These are phyloP conservation scores for Agriotes lineatus DNA, from an alignment of 2,888 invertebrate species.

Conservation along the genomic window DNA sequence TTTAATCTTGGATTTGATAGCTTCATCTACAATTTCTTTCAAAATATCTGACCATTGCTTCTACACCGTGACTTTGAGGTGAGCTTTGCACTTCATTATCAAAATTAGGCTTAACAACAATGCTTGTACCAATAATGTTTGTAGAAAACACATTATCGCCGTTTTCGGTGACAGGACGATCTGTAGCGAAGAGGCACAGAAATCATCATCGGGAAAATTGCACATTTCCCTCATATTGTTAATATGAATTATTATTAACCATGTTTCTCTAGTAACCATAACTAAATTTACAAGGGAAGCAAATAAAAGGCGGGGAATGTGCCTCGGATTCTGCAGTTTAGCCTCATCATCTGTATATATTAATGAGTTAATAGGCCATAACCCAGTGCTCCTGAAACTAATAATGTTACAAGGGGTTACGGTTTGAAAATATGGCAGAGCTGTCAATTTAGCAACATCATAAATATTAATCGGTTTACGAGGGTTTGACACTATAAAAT, in stretches of 20 bases:
- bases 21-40: background rate
- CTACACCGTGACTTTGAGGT: slow-evolving; percentile 8
- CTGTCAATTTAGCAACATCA: slow-evolving; percentile 15
- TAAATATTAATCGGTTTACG: too few species aligned
- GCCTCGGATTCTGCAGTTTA: too few species aligned
- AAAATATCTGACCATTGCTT: slow-evolving; percentile 14
- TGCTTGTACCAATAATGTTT: slow-evolving; percentile 12
- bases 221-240: too few species aligned
- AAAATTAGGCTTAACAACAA: slow-evolving; percentile 10
- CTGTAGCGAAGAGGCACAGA: slow-evolving; percentile 17
- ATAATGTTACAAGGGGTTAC: slow-evolving; percentile 15
- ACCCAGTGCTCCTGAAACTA: slow-evolving; percentile 6
- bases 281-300: too few species aligned
- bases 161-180: slow-evolving; percentile 6
- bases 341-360: too few species aligned
- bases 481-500: too few species aligned
- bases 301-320: too few species aligned
- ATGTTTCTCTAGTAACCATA: too few species aligned
- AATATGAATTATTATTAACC: too few species aligned
- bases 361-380: slow-evolving; percentile 17
- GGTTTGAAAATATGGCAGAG: slow-evolving; percentile 5
- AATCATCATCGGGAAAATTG: background rate
- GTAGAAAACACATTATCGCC: too few species aligned
- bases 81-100: slow-evolving; percentile 16
- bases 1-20: slow-evolving; percentile 14